These are phyloP conservation scores for Helicoverpa armigera DNA, from an alignment of 1,140 invertebrate genomes.

Conservation along the genomic window DNA sequence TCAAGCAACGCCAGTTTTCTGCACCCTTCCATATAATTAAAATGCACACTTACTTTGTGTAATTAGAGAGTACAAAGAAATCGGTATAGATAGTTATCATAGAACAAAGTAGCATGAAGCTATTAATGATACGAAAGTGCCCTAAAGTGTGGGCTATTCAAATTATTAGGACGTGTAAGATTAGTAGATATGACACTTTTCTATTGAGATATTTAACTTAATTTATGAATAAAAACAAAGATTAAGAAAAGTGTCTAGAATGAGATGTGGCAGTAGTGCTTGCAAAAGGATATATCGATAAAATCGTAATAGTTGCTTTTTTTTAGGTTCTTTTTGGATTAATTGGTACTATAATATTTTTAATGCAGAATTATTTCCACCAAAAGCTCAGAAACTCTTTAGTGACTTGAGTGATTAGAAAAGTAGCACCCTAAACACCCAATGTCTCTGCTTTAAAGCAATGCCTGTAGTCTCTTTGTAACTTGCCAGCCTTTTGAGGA, in stretches of 20 bases:
- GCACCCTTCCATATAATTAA: conserved; percentile 81
- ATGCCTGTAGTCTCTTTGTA: not conserved
- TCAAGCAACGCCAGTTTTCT: conserved; percentile 65
- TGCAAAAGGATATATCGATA: no score
- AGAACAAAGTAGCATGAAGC: conserved; percentile 64
- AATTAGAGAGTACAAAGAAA: conserved; percentile 77
- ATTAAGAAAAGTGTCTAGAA: no score
- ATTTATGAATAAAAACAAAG: not conserved
- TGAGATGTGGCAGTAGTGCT: no score
- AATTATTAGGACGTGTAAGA: conserved; percentile 42
- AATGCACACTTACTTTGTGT: conserved; percentile 71
- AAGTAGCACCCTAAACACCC: not conserved
- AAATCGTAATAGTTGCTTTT: no score
- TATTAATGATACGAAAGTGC: conserved; percentile 64
- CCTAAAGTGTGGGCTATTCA: conserved; percentile 31
- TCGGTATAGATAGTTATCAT: conserved; percentile 74
- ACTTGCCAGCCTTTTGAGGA: conserved; percentile 1
- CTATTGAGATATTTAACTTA: conserved; percentile 20
- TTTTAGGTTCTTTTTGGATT: no score
- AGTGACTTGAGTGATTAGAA: no score
- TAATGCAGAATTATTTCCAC: no score
- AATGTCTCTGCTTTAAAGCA: not conserved
- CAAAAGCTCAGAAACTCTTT: no score
- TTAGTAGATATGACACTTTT: conserved; percentile 14
- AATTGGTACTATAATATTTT: no score